Evolutionary conservation across 2,888 invertebrate genomes (phyloP), one percentile per base, ranked within the genome.

Genomic region (Coleophora deauratella): DNA sequence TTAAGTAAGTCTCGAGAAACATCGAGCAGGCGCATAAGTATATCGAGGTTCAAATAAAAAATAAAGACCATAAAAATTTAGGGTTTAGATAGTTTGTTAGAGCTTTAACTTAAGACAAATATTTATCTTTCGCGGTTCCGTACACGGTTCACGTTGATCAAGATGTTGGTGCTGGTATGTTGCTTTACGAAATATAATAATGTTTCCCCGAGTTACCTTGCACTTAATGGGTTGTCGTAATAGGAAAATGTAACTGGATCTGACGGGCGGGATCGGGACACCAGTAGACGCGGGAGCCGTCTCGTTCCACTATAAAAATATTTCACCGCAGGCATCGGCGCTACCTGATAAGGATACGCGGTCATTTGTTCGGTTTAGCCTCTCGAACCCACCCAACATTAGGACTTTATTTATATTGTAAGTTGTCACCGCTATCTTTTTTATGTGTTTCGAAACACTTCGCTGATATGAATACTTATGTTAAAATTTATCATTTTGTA

Each of bases 331-430:
- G 67, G 66, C 68, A 66, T 67, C 71, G 62, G 59, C 52, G 76
- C 79, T 82, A 80, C 79, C 76, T 78, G 80, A 80, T 79, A 81
- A 78, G 74, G 74, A 70, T 78, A 80, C 75, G 75, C 74, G 66
- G 71, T 74, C 72, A 70, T 78, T 80, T 75, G 74, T 78, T 75
- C 6, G 21, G 3, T 3, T 72, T 67, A 67, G 66, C 66, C 57
- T 63, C 71, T 62, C 67, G 71, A n/a, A n/a, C n/a, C n/a, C n/a
- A 64, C 69, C 70, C 64, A 59, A 21, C 21, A 21, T 21, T 21
- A 21, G 21, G 21, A 21, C 21, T 21, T 21, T 21, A 74, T 77
- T 77, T 76, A 76, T 75, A 72, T n/a, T 71, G 61, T 64, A 65
- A 57, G 57, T 58, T 50, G 55, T 59, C 54, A 50, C 45, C 44